These are phyloP conservation scores for Eulemur rufifrons DNA, from an alignment of 2,113 vertebrate genomes.

Conservation along the genomic window DNA sequence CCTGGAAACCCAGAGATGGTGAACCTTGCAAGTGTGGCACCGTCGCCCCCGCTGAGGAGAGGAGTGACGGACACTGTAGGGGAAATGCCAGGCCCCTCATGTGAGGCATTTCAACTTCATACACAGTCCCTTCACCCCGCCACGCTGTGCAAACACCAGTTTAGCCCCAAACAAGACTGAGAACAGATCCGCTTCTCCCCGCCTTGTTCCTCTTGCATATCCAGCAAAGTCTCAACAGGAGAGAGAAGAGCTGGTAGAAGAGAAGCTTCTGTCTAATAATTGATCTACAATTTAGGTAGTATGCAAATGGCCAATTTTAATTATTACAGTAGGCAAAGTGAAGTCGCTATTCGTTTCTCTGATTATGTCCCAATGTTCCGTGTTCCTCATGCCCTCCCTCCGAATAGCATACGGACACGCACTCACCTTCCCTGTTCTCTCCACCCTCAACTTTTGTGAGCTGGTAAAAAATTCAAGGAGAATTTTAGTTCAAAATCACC, in stretches of 20 bases:
- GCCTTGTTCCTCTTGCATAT: background rate
- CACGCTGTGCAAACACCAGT: background rate
- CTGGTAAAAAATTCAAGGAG: background rate
- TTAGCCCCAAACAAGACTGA: background rate
- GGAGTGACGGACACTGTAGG: background rate
- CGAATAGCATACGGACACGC: background rate
- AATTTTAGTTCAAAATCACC: background rate
- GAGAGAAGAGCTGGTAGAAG: background rate
- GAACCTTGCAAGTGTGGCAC: background rate
- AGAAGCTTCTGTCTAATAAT: background rate
- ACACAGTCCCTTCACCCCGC: background rate
- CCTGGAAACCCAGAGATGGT: background rate
- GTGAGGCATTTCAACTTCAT: background rate
- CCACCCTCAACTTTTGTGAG: background rate
- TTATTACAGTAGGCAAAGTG: background rate
- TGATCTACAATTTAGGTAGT: background rate
- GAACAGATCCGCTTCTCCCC: background rate
- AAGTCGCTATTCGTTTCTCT: background rate
- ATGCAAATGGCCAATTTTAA: slow-evolving; percentile 1
- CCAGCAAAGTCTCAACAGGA: background rate
- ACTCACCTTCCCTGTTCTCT: background rate
- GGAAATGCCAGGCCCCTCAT: background rate
- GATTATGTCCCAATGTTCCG: background rate
- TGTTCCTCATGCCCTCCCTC: background rate
- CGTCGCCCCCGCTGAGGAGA: background rate